These are phyloP conservation scores for Drosophila saltans DNA, from an alignment of 1,140 invertebrate genomes.

Conservation along the genomic window DNA sequence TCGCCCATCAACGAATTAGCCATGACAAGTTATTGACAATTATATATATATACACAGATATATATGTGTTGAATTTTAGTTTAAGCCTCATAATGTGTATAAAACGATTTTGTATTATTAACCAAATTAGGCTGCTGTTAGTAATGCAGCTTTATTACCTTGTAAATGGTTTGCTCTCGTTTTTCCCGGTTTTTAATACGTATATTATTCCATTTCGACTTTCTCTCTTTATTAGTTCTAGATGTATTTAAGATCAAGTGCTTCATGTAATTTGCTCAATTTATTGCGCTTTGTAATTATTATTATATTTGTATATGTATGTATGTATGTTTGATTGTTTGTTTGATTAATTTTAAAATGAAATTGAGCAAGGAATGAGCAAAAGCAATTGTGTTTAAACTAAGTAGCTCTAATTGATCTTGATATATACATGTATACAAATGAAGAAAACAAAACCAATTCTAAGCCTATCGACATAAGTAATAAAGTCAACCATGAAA, in stretches of 20 bases:
- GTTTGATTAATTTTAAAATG: constrained; percentile 25
- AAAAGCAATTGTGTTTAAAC: constrained; percentile 72
- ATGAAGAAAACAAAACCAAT: constrained; percentile 13
- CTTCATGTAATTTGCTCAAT: constrained; percentile 79
- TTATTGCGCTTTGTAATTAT: constrained; percentile 70
- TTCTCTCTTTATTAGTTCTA: constrained; percentile 24
- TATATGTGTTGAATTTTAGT: constrained; percentile 50
- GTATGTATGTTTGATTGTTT: constrained; percentile 35
- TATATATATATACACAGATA: constrained; percentile 26
- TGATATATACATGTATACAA: constrained; percentile 51
- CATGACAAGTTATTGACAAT: constrained; percentile 55
- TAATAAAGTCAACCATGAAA: constrained; percentile 54
- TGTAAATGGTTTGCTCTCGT: constrained; percentile 68
- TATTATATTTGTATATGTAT: constrained; percentile 37
- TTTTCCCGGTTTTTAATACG: constrained; percentile 30
- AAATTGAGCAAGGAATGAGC: constrained; percentile 58
- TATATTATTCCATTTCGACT: constrained; percentile 15
- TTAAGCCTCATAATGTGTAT: constrained; percentile 54
- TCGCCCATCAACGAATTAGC: constrained; percentile 62
- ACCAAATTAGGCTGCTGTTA: constrained; percentile 14
- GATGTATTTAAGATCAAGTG: constrained; percentile 62
- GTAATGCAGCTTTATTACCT: constrained; percentile 41
- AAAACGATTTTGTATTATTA: constrained; percentile 49
- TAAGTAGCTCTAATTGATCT: constrained; percentile 73
- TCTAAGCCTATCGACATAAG: constrained; percentile 62